A percentile compares a stretch with the other conserved stretches of the same genome.
phyloP scores from a whole-genome alignment of 2,797 vertebrate species.

The Lagocephalus sceleratus region DNA sequence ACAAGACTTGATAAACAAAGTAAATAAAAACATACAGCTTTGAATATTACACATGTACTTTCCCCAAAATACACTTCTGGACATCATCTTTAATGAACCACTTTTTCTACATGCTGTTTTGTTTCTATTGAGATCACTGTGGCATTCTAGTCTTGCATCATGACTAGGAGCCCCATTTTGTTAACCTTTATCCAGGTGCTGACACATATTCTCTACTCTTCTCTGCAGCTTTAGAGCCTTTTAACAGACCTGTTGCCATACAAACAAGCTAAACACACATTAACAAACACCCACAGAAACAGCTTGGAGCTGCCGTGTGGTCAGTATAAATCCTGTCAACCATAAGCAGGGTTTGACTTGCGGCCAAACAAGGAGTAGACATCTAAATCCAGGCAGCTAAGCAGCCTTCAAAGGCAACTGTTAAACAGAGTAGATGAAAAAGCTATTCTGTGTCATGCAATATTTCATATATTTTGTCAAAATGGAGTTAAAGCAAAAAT shows the following conservation, averaged over 20 bases:
- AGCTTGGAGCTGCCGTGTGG: slow-evolving; percentile 18
- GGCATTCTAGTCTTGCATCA: slow-evolving; percentile 24
- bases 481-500: no score
- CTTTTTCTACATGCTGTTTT: neutral
- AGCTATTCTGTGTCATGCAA: neutral
- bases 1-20: neutral
- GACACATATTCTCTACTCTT: slow-evolving; percentile 9
- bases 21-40: neutral
- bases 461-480: neutral
- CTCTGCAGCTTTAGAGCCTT: neutral
- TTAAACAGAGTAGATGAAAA: slow-evolving; percentile 9
- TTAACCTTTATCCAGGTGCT: slow-evolving; percentile 3
- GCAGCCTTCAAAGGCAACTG: slow-evolving; percentile 16
- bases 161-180: neutral
- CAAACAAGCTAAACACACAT: neutral
- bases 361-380: slow-evolving; percentile 41
- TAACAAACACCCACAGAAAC: slow-evolving; percentile 6
- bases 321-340: slow-evolving; percentile 39
- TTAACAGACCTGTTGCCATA: slow-evolving; percentile 1
- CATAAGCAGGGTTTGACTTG: slow-evolving; percentile 50
- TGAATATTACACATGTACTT: no score
- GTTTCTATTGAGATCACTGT: slow-evolving; percentile 35
- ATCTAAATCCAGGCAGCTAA: slow-evolving; percentile 45
- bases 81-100: no score
- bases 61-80: no score